Base-by-base conservation (phyloP, 37 sponge, comb jelly and placozoan genomes). In the Spongilla lacustris region DNA sequence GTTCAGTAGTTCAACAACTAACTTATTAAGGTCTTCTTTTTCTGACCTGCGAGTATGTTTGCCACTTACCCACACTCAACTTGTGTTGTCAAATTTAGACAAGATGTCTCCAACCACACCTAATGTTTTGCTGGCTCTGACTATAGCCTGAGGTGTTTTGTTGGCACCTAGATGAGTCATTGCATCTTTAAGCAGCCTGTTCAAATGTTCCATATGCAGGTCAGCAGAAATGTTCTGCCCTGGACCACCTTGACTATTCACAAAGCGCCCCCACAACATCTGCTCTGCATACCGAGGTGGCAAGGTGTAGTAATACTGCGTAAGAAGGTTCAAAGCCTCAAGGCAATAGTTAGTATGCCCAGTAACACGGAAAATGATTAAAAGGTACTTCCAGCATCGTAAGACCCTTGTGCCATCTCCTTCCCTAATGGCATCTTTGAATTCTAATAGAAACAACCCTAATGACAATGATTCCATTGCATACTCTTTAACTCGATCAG, bases 371-470 rank as follows among this genome's bases (percentile, higher is more conserved):
- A 86, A 86, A 10, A 86, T n/a, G 22, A 41, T 71, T 11, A 86
- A 35, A 23, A 81, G 69, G 11, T 36, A 79, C 33, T 58, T 79
- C 79, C 79, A 79, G 30, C 79, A 79, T 26, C 79, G 28, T 25
- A 79, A 58, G 22, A 81, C 30, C 69, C 82, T 81, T 32, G 68
- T 41, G 35, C 82, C 82, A 69, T 81, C 82, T 46, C 82, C 82
- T 69, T 81, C 82, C 69, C 35, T 68, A 32, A 69, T 70, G 46
- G 82, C 70, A 69, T 81, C 82, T 46, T 74, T 74, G 34, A 78
- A 78, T 50, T 78, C 79, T 29, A 46, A 24, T 23, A 48, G 38
- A n/a, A 50, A 31, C 50, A 78, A 29, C 24, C 79, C 79, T 24
- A 78, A 31, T 48, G 58, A 36, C 23, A 78, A 31, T 29, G 66